These are phyloP conservation scores for Erynnis tages DNA, from an alignment of 2,888 invertebrate species.

Conservation along the genomic window DNA sequence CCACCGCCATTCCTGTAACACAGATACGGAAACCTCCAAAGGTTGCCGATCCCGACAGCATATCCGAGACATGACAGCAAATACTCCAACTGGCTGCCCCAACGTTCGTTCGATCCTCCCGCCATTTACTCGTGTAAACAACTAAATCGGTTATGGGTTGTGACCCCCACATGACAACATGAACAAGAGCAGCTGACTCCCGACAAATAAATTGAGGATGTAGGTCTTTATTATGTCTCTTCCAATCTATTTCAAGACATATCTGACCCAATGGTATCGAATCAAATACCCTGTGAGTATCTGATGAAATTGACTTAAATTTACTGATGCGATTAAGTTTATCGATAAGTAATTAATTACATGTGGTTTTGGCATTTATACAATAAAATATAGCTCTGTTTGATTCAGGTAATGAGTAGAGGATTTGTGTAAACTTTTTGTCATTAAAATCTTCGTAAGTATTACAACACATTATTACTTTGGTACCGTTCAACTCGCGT, in stretches of 20 bases:
- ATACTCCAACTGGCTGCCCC: conserved; percentile 89
- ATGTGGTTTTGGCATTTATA: no score
- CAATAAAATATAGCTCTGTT: no score
- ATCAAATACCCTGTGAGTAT: neutral
- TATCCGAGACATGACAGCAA: conserved; percentile 91
- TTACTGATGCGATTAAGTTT: no score
- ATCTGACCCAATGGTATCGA: neutral
- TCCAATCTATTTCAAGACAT: conserved; percentile 5
- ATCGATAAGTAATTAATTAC: no score
- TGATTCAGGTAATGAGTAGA: no score
- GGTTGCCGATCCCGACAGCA: conserved; percentile 92
- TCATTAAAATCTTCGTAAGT: no score
- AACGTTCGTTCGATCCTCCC: conserved; percentile 80
- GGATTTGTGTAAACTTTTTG: no score
- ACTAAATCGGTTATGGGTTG: conserved; percentile 36
- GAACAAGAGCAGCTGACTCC: conserved; percentile 26
- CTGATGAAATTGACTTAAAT: no score
- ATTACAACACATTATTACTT: no score
- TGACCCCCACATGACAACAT: conserved; percentile 32
- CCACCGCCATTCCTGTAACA: conserved; percentile 94
- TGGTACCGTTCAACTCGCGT: no score
- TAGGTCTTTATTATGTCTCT: conserved; percentile 30
- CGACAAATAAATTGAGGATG: conserved; percentile 51
- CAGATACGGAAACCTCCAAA: conserved; percentile 93
- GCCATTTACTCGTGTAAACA: conserved; percentile 47